Evolutionary conservation across 2,797 vertebrate genomes (phyloP).

Genomic region (Enteromius trimaculatus): DNA sequence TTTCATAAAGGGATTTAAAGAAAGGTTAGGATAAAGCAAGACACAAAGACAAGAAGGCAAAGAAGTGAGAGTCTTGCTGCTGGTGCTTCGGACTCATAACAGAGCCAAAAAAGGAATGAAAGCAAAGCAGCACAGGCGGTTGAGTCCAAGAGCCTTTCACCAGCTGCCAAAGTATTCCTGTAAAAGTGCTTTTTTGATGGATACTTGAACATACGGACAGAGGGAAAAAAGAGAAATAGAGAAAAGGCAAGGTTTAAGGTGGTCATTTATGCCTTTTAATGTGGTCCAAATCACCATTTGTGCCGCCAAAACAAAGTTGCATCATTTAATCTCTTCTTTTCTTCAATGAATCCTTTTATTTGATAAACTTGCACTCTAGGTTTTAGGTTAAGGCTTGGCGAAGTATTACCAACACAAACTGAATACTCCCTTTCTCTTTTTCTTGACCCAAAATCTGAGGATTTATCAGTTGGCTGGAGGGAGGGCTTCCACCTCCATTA

Average conservation of each 20-base stretch:
- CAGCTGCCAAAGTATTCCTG: slow-evolving; percentile 80
- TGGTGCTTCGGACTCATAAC: slow-evolving; percentile 61
- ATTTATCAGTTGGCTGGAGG: slow-evolving; percentile 40
- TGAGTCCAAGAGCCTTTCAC: slow-evolving; percentile 57
- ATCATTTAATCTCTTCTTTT: slow-evolving; percentile 12
- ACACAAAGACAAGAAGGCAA: slow-evolving; percentile 7
- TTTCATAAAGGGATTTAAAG: neutral
- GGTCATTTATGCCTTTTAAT: slow-evolving; percentile 12
- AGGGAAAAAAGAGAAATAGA: slow-evolving; percentile 47
- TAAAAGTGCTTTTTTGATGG: slow-evolving; percentile 73
- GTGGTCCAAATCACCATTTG: neutral
- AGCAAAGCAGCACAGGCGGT: slow-evolving; percentile 66
- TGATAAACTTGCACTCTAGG: neutral
- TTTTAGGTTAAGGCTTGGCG: slow-evolving; percentile 14
- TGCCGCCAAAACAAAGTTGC: neutral
- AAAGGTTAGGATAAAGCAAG: neutral
- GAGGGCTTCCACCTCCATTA: slow-evolving; percentile 22
- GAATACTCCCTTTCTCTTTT: slow-evolving; percentile 7
- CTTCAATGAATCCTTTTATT: slow-evolving; percentile 5
- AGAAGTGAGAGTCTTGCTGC: slow-evolving; percentile 22
- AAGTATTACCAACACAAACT: slow-evolving; percentile 1
- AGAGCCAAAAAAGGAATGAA: slow-evolving; percentile 83
- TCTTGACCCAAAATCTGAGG: slow-evolving; percentile 16
- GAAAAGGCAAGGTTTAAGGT: neutral
- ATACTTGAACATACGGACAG: slow-evolving; percentile 59